Base-by-base conservation (phyloP, 2,113 vertebrate genomes). In the Redunca redunca region DNA sequence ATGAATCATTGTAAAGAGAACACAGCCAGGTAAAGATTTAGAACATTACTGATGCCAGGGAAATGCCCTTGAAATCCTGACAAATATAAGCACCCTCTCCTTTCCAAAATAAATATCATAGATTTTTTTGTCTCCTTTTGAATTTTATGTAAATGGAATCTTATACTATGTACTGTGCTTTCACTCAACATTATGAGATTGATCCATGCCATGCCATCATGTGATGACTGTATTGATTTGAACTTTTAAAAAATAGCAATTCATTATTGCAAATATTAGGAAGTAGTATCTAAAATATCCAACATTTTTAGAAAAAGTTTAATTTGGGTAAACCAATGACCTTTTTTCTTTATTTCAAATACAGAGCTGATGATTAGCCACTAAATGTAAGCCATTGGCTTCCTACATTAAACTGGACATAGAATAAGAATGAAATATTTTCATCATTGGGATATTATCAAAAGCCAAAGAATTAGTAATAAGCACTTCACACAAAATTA, bases 271-370 rank as follows among this genome's bases (percentile, higher is more conserved):
- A 94, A 50, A 74, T 84, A 71, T 91, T 48, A 82, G n/a, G 88
- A 60, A 67, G 62, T 78, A 78, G n/a, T 92, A 10, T 80, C 6
- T 67, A 53, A 21, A 16, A 15, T 83, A 82, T 81, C 36, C 40
- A 57, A 28, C 30, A 92, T 8, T 58, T 26, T 40, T 25, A 64
- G n/a, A 25, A 2, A 17, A 48, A 15, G 77, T 50, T 55, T 33
- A 21, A 94, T 50, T 26, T 67, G 55, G 60, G 21, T 81, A 57
- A 88, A 23, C 52, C 50, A 55, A n/a, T 67, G 40, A 50, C 25
- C 9, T 48, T 84, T 62, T 26, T 36, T 50, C 36, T 95, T 92
- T 40, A 71, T 80, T 90, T 80, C 33, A 93, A 60, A 85, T 23
- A 60, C 48, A 19, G 7, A 40, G 11, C 30, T 64, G 25, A 84